Evolutionary conservation across 2,797 vertebrate species (phyloP).

Genomic region (Girardinus metallicus): DNA sequence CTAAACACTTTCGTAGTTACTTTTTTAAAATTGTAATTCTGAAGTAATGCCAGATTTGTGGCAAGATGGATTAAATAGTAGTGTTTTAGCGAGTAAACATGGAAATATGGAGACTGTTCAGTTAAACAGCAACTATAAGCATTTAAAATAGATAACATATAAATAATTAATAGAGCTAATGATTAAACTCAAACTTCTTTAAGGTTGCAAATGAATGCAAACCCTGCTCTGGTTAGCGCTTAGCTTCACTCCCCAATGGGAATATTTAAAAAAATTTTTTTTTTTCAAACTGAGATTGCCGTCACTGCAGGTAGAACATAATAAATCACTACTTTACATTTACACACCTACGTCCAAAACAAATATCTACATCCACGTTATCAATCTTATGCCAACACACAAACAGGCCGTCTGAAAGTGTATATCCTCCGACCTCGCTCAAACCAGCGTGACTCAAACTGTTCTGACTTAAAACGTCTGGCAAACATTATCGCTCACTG

Average conservation of each 20-base stretch:
- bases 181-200: neutral
- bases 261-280: too few relatives aligned
- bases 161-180: neutral
- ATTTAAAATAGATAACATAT: too few relatives aligned
- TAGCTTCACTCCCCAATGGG: neutral
- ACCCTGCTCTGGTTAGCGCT: neutral
- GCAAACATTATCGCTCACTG: constrained; percentile 71
- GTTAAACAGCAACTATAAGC: neutral
- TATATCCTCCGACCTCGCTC: constrained; percentile 3
- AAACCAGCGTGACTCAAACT: constrained; percentile 43
- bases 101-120: neutral
- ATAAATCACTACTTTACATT: neutral
- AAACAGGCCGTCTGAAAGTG: neutral
- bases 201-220: neutral
- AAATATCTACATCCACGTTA: neutral
- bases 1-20: neutral
- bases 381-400: neutral
- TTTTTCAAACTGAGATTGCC: neutral
- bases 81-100: neutral
- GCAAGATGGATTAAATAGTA: neutral
- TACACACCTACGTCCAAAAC: constrained; percentile 1
- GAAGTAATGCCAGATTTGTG: neutral
- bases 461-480: constrained; percentile 70
- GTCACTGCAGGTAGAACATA: neutral
- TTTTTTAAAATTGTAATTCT: neutral